Conservation (phyloP, 2,888 invertebrate species). For the Oxystoma pomonae region DNA sequence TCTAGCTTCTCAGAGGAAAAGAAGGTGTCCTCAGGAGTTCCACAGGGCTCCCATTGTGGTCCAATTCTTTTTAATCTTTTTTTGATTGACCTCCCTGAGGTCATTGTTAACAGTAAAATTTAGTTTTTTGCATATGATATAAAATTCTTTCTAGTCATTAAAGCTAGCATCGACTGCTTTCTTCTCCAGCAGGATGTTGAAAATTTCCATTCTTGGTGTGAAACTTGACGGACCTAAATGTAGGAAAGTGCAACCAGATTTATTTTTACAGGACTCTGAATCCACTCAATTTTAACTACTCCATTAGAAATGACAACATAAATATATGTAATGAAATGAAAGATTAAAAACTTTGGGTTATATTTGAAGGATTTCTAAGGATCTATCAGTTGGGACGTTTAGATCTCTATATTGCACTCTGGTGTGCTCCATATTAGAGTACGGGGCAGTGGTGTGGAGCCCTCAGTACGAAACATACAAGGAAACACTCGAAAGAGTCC, state of each 20-base stretch:
- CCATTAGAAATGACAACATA: background rate
- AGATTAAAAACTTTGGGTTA: background rate
- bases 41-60: background rate
- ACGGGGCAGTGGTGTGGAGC: background rate
- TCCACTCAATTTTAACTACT: background rate
- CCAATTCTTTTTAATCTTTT: background rate
- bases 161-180: background rate
- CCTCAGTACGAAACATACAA: background rate
- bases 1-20: background rate
- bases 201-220: background rate
- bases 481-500: background rate
- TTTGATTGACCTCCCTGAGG: background rate
- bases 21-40: background rate
- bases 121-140: background rate
- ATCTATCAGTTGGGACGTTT: background rate
- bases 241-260: background rate
- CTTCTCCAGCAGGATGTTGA: background rate
- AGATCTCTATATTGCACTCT: background rate
- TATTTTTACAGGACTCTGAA: background rate
- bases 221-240: no score
- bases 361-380: background rate
- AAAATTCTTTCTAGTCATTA: background rate
- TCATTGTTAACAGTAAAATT: background rate
- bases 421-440: background rate
- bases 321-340: background rate